Evolutionary conservation across 1,140 invertebrate genomes (phyloP).

Genomic region (Geopemphigus sp.): DNA sequence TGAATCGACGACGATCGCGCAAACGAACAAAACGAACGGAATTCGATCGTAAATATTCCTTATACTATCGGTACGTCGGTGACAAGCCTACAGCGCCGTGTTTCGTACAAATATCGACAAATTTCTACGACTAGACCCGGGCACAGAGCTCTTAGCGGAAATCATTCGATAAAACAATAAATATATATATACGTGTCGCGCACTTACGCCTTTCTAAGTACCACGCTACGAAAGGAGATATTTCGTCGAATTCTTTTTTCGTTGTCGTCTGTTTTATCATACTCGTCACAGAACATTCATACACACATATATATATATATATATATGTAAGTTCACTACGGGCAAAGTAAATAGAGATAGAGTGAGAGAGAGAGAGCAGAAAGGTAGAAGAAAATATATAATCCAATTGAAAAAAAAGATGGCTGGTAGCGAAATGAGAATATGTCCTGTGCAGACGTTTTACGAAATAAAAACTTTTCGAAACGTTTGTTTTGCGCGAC

Average conservation of each 20-base stretch:
- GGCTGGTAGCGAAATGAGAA: constrained; percentile 2
- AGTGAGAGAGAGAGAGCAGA: too few relatives aligned
- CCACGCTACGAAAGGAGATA: neutral
- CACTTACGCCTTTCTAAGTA: neutral
- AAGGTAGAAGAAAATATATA: neutral
- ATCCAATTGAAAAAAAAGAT: neutral
- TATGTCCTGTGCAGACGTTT: constrained; percentile 9
- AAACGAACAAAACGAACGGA: too few relatives aligned
- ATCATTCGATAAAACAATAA: neutral
- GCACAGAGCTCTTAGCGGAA: neutral
- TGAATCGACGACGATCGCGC: too few relatives aligned
- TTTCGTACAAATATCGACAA: too few relatives aligned
- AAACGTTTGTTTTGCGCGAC: constrained; percentile 12
- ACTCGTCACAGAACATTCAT: constrained; percentile 4
- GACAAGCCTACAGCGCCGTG: too few relatives aligned
- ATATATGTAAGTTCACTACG: too few relatives aligned
- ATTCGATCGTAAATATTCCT: too few relatives aligned
- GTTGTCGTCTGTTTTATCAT: constrained; percentile 1
- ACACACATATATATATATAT: neutral
- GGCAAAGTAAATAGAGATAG: constrained; percentile 20
- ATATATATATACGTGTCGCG: too few relatives aligned
- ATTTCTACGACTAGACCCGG: too few relatives aligned
- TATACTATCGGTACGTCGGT: too few relatives aligned
- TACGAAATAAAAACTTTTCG: neutral
- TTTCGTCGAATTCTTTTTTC: neutral